Evolutionary conservation across 2,113 vertebrate species (phyloP), one percentile per base, ranked within the genome.

Genomic region (Psilopsiagon aurifrons): DNA sequence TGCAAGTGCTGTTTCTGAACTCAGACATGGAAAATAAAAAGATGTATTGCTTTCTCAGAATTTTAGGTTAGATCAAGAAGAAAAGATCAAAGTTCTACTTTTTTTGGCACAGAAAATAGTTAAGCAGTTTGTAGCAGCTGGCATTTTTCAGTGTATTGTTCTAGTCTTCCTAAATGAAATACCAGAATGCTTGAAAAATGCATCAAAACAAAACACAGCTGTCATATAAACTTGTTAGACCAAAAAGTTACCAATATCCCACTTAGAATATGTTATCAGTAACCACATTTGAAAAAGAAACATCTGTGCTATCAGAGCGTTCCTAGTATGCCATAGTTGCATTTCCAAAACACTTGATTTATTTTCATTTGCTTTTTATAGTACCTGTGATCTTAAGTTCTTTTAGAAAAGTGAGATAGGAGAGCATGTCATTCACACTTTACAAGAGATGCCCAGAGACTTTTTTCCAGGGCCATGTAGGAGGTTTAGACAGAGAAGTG

Each of bases 61-160:
- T 86, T 91, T 95, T 83, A 39, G 52, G 79, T 96, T 88, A 91
- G 80, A 60, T 95, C 78, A 69, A 81, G 92, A 94, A 18, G 8
- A 87, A 92, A 60, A 97, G 71, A 95, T 89, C 67, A 95, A 94
- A 97, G 85, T 96, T 94, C 55, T 90, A n/a, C 44, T 37, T n/a
- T 67, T 82, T 90, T 92, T 76, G 37, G 73, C 76, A 76, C 66
- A 55, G 83, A 85, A 90, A 95, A 90, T 51, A 92, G 76, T 90
- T 91, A 80, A 0, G 8, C 37, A 62, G 52, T 95, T 95, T 87
- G 90, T 93, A 92, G 35, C 55, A 77, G 57, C 39, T 93, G 76
- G 69, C 35, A 25, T 93, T 94, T 96, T 86, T 80, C 81, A 75
- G 29, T 81, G 83, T 52, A 92, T 94, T 96, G 75, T 96, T 95